Conservation (phyloP, 2,113 vertebrate genomes). For the Pseudopodoces humilis region DNA sequence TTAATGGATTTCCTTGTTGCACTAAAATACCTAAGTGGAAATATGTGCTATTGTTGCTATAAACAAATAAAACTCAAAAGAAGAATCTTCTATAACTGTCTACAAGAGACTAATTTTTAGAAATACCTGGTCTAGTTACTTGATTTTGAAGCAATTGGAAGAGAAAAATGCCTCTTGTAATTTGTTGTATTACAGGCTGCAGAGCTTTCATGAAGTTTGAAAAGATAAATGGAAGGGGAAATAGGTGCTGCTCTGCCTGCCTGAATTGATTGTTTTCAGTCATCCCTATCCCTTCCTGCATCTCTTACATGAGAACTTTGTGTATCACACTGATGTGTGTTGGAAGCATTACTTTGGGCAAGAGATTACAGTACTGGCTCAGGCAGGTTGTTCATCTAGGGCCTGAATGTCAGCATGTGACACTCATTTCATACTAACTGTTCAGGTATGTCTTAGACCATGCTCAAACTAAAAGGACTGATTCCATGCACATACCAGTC, state of each 20-base stretch:
- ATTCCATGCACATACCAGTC: not conserved
- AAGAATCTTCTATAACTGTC: not conserved
- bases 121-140: not conserved
- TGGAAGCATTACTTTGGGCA: not conserved
- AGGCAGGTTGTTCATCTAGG: not conserved
- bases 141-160: not conserved
- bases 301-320: accelerated
- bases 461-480: not conserved
- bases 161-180: not conserved
- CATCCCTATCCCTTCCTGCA: not conserved
- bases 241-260: not conserved
- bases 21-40: conserved; percentile 32
- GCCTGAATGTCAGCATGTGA: not conserved
- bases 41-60: not conserved
- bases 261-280: not conserved
- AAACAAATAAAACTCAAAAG: conserved; percentile 49
- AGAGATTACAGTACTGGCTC: not conserved
- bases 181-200: not conserved
- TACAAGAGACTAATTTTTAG: not conserved
- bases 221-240: not conserved
- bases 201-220: not conserved
- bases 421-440: not conserved
- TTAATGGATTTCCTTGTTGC: conserved; percentile 40
- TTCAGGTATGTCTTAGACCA: not conserved
- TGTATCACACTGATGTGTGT: not conserved